phyloP scores from a whole-genome alignment of 2,113 vertebrate genomes.

The Rallus limicola region DNA sequence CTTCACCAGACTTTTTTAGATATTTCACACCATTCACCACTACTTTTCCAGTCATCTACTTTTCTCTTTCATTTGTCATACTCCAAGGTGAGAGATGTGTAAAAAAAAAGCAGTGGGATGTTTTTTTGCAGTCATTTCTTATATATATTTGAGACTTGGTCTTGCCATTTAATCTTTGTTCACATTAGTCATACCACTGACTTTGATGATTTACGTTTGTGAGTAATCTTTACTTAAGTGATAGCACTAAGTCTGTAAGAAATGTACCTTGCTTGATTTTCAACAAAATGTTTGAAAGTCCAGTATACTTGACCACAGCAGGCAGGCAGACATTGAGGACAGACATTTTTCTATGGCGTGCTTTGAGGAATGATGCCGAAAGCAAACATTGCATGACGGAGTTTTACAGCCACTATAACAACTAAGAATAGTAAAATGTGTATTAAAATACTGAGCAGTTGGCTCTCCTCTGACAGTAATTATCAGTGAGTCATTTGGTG shows the following conservation, averaged over 20 bases:
- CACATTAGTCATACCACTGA: slow-evolving; percentile 28
- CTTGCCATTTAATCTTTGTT: slow-evolving; percentile 48
- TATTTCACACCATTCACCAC: not conserved
- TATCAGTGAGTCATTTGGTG: slow-evolving; percentile 43
- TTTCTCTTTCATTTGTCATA: not conserved
- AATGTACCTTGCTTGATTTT: not conserved
- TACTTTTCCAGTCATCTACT: not conserved
- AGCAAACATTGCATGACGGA: not conserved
- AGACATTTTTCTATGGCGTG: not conserved
- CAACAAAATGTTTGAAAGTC: not conserved
- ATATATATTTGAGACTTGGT: not conserved
- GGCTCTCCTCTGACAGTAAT: slow-evolving; percentile 34
- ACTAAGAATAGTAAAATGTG: slow-evolving; percentile 26
- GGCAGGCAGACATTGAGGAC: not conserved
- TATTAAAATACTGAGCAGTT: slow-evolving; percentile 24
- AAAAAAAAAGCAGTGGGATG: not conserved
- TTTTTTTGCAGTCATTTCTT: not conserved
- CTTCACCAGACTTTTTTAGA: not conserved
- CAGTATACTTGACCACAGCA: not conserved
- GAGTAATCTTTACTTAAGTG: slow-evolving; percentile 38
- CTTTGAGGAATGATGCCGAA: not conserved
- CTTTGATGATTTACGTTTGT: slow-evolving; percentile 33
- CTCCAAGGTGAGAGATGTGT: not conserved
- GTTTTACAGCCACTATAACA: slow-evolving; percentile 27
- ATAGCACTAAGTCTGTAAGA: not conserved